Base-by-base conservation (phyloP, 2,888 invertebrate species). In the Masnerella sp. region DNA sequence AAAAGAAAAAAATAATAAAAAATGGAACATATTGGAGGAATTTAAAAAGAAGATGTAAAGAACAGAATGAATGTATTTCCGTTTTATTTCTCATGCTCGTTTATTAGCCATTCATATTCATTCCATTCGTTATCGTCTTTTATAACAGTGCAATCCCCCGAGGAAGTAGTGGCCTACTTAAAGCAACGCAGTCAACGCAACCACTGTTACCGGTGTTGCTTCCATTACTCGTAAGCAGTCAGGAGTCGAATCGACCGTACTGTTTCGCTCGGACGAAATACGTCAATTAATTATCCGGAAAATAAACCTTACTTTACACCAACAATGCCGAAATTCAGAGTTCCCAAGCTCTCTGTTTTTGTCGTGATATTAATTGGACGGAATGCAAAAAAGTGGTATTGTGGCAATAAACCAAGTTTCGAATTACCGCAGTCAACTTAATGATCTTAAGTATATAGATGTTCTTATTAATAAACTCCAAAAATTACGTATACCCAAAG, bases 41-140 rank as follows among this genome's bases (percentile, higher is more conserved):
- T 18, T 17, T 32, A 18, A 49, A 32, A 30, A 20, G 36, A n/a
- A 8, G 11, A 18, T 22, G 36, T 32, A 22, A 54, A 40, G 28
- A 20, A 7, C 28, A 15, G 34, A 76, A 77, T 74, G 71, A 76
- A 77, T 75, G 75, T 75, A 76, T 74, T 75, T 70, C 47, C 43
- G 42, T 45, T 65, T 59, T 43, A 54, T 45, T 52, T 47, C 47
- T 52, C 47, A 59, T 64, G 38, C 69, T 59, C 74, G 54, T 75
- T 76, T 75, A 79, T 77, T 54, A 68, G 74, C 77, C 79, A 82
- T 84, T 80, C 82, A 83, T 83, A 82, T 82, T 82, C 79, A 80
- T 83, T 82, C 65, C 43, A 51, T 78, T 74, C 67, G 75, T 78
- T 83, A 82, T 83, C 81, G 77, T 65, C 75, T 68, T 78, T 75